A percentile compares a stretch with the other conserved stretches of the same genome.
These are phyloP conservation scores for Melopsittacus undulatus DNA, from an alignment of 2,797 vertebrate species.

Conservation along the genomic window DNA sequence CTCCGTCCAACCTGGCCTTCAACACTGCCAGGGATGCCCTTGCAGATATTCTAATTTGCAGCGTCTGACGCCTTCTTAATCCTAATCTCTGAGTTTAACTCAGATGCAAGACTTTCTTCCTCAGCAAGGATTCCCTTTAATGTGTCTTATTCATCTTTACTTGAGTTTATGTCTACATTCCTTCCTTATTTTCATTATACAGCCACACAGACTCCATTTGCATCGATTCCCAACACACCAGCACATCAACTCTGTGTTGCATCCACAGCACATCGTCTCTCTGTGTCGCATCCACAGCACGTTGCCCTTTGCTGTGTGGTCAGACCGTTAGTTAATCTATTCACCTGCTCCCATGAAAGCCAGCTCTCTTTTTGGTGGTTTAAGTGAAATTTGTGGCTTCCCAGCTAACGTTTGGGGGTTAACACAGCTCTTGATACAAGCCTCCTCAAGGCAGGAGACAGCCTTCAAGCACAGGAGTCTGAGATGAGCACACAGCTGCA, in stretches of 20 bases:
- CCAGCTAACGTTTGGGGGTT: neutral
- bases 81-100: neutral
- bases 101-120: neutral
- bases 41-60: neutral
- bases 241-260: no score
- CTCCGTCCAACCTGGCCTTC: neutral
- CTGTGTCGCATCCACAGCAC: accelerated
- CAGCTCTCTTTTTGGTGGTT: neutral
- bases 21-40: neutral
- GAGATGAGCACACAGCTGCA: neutral
- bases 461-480: neutral
- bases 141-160: neutral
- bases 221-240: neutral
- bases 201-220: neutral
- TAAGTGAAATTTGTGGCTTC: neutral
- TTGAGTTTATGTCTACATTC: neutral
- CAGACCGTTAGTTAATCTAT: accelerated
- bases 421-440: neutral
- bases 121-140: neutral
- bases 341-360: neutral
- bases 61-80: neutral
- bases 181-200: neutral
- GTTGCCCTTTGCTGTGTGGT: accelerated
- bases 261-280: accelerated
- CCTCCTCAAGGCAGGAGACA: neutral